Percentiles rank a stretch among this genome's conserved stretches.
phyloP scores from a whole-genome alignment of 2,888 invertebrate genomes.

The Disparrhopalites patrizii region DNA sequence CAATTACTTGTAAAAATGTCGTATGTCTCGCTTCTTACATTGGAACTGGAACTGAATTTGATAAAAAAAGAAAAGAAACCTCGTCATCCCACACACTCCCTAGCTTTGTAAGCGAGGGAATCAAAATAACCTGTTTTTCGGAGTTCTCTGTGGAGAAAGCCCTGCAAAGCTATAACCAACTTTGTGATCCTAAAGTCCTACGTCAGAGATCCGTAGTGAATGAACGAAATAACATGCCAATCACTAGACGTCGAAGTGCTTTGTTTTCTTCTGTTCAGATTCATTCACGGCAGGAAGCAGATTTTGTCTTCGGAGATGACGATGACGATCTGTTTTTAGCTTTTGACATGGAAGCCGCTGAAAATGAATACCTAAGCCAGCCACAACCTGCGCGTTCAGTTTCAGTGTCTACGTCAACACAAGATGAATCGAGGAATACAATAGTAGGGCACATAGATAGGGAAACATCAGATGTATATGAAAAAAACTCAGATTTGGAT shows the following conservation, averaged over 20 bases:
- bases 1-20: constrained; percentile 33
- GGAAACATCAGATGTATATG: constrained; percentile 1
- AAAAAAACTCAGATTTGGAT: neutral
- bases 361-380: neutral
- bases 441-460: neutral
- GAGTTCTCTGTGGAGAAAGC: constrained; percentile 22
- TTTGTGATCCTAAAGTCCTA: neutral
- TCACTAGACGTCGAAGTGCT: too few relatives aligned
- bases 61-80: neutral
- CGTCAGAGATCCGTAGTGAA: neutral
- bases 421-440: neutral
- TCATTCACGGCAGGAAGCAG: too few relatives aligned
- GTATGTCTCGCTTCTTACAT: constrained; percentile 27
- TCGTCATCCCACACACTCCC: neutral
- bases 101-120: neutral
- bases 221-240: neutral
- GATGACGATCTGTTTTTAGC: constrained; percentile 7
- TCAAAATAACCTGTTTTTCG: constrained; percentile 20
- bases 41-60: neutral
- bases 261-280: too few relatives aligned
- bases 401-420: neutral
- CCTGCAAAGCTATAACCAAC: neutral
- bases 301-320: constrained; percentile 18
- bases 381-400: neutral
- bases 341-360: neutral